Percentiles rank a stretch among this genome's conserved stretches.
phyloP scores from a whole-genome alignment of 37 sponge, comb jelly and placozoan species.

The Crambe crambe region DNA sequence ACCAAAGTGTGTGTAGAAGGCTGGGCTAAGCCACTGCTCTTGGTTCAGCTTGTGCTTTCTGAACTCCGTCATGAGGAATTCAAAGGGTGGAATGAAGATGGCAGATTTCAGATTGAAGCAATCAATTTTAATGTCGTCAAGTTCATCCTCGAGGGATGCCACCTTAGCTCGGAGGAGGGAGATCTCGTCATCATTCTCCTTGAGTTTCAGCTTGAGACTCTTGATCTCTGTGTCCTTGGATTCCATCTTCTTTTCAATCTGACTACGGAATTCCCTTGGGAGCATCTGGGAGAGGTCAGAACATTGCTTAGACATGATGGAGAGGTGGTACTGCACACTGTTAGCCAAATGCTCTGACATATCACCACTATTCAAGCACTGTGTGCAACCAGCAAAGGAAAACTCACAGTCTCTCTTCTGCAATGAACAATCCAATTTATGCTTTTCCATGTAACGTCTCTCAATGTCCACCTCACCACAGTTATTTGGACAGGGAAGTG shows the following conservation, averaged over 20 bases:
- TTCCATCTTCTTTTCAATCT: background rate
- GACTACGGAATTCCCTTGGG: background rate
- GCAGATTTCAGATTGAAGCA: background rate
- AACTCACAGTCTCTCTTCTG: constrained; percentile 24
- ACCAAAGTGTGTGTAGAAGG: constrained; percentile 30
- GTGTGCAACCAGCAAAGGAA: constrained; percentile 42
- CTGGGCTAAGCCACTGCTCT: constrained; percentile 29
- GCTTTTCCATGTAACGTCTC: constrained; percentile 1
- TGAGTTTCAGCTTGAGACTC: background rate
- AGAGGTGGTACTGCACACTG: constrained; percentile 3
- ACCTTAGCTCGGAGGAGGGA: background rate
- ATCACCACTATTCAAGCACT: background rate
- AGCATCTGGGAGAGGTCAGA: background rate
- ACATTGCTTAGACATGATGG: constrained; percentile 4
- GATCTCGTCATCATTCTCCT: constrained; percentile 12
- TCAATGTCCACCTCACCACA: constrained; percentile 25
- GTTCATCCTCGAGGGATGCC: constrained; percentile 6
- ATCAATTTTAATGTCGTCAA: constrained; percentile 12
- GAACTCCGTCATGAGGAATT: constrained; percentile 35
- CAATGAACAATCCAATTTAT: constrained; percentile 1
- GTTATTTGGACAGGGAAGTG: constrained; percentile 35
- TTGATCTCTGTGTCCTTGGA: constrained; percentile 2
- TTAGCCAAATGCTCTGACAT: constrained; percentile 2
- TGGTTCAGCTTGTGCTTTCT: background rate
- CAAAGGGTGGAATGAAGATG: constrained; percentile 28